These are phyloP conservation scores for Campoletis sonorensis DNA, from an alignment of 1,140 invertebrate species.

Conservation along the genomic window DNA sequence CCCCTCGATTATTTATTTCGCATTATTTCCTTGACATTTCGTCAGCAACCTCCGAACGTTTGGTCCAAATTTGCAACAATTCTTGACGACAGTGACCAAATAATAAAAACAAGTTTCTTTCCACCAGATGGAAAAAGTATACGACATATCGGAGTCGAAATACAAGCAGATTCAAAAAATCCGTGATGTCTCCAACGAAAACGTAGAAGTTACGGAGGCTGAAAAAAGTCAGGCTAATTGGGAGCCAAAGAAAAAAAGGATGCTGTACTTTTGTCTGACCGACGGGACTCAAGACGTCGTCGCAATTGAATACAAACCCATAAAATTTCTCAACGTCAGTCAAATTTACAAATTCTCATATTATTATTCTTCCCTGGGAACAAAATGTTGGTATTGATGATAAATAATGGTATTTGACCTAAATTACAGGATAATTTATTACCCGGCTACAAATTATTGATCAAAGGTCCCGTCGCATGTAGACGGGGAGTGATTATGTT, in stretches of 20 bases:
- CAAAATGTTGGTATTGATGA: neutral
- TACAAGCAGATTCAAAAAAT: constrained; percentile 57
- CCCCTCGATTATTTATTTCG: neutral
- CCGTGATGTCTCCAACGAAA: constrained; percentile 77
- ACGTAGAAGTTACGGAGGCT: constrained; percentile 75
- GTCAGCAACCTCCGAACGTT: neutral
- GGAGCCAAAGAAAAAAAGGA: constrained; percentile 76
- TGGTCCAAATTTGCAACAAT: neutral
- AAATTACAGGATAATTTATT: constrained; percentile 64
- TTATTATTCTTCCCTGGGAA: neutral
- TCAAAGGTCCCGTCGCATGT: constrained; percentile 83
- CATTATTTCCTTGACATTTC: neutral
- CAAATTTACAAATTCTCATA: neutral
- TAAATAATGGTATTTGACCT: neutral
- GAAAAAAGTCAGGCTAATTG: constrained; percentile 69
- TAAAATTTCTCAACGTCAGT: constrained; percentile 79
- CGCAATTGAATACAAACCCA: constrained; percentile 85
- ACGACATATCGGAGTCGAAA: constrained; percentile 56
- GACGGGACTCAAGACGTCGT: constrained; percentile 85
- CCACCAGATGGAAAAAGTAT: constrained; percentile 52
- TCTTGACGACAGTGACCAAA: neutral
- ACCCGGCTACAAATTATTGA: constrained; percentile 74
- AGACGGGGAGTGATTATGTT: constrained; percentile 84
- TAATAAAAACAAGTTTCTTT: constrained; percentile 14
- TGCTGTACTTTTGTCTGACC: constrained; percentile 85